Conservation (phyloP, 23 tunicate genomes). For the Aplidium turbinatum region DNA sequence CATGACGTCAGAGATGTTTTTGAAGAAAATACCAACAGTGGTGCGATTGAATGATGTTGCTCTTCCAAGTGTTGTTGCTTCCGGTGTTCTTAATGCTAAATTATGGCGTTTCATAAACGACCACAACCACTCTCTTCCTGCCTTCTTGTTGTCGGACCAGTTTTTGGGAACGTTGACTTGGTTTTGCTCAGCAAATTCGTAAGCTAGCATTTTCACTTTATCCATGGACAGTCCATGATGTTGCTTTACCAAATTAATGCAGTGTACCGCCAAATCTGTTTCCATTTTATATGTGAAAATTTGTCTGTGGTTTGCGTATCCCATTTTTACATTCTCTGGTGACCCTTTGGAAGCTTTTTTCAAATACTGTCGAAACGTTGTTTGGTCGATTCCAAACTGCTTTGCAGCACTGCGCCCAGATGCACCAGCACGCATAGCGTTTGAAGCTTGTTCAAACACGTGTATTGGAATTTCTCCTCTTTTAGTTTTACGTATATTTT, state of each 20-base stretch:
- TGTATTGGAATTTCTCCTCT: conserved; percentile 18
- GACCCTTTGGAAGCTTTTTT: conserved; percentile 11
- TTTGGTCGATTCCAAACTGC: conserved; percentile 30
- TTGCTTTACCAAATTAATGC: conserved; percentile 15
- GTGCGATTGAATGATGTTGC: conserved; percentile 25
- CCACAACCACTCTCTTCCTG: conserved; percentile 8
- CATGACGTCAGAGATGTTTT: conserved; percentile 16
- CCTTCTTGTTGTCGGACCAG: conserved; percentile 22
- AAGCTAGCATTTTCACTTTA: too few relatives aligned
- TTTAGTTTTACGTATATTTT: neutral
- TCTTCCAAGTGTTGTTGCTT: conserved; percentile 22
- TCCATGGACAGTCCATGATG: conserved; percentile 33
- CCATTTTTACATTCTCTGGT: conserved; percentile 6
- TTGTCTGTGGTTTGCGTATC: conserved; percentile 23
- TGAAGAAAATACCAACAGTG: conserved; percentile 19
- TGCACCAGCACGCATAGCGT: conserved; percentile 18
- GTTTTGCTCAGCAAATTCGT: conserved; percentile 23
- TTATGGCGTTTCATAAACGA: conserved; percentile 11
- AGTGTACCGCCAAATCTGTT: conserved; percentile 8
- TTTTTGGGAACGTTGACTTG: conserved; percentile 18
- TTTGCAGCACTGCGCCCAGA: conserved; percentile 24
- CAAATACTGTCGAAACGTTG: conserved; percentile 23
- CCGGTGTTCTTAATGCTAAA: conserved; percentile 10
- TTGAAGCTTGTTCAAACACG: conserved; percentile 32
- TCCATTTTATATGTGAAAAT: conserved; percentile 24